Evolutionary conservation across 2,888 invertebrate genomes (phyloP).

Genomic region (Tipula vernalis): DNA sequence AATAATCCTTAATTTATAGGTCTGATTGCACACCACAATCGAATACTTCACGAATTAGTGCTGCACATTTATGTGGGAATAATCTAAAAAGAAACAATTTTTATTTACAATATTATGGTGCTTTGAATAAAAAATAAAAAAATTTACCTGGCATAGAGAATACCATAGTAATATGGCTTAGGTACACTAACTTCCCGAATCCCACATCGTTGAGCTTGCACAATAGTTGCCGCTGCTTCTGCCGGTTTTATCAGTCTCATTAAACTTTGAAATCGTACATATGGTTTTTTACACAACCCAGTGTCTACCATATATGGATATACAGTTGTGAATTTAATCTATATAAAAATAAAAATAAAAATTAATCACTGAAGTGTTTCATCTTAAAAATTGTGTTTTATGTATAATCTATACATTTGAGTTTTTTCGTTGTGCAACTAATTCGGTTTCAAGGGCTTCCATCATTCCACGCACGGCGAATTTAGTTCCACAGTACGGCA

Average conservation of each 20-base stretch:
- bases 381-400: neutral
- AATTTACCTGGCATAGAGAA: constrained; percentile 21
- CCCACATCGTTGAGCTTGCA: constrained; percentile 52
- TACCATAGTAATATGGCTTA: constrained; percentile 37
- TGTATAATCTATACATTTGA: constrained; percentile 22
- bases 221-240: constrained; percentile 50
- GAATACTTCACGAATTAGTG: constrained; percentile 48
- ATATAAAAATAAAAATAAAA: constrained; percentile 18
- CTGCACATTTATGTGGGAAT: constrained; percentile 41
- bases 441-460: constrained; percentile 65
- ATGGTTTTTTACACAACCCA: constrained; percentile 66
- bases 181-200: constrained; percentile 51
- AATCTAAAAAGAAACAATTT: constrained; percentile 36
- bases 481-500: constrained; percentile 72
- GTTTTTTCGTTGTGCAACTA: constrained; percentile 38
- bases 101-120: neutral
- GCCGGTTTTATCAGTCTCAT: constrained; percentile 50
- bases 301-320: constrained; percentile 84
- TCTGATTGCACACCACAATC: constrained; percentile 51
- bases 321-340: constrained; percentile 69
- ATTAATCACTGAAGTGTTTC: neutral
- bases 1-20: constrained; percentile 10
- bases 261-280: constrained; percentile 51
- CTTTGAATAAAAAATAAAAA: constrained; percentile 10
- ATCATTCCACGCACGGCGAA: constrained; percentile 75